Evolutionary conservation across 1,140 invertebrate genomes (phyloP).

Genomic region (Drosophila subobscura): DNA sequence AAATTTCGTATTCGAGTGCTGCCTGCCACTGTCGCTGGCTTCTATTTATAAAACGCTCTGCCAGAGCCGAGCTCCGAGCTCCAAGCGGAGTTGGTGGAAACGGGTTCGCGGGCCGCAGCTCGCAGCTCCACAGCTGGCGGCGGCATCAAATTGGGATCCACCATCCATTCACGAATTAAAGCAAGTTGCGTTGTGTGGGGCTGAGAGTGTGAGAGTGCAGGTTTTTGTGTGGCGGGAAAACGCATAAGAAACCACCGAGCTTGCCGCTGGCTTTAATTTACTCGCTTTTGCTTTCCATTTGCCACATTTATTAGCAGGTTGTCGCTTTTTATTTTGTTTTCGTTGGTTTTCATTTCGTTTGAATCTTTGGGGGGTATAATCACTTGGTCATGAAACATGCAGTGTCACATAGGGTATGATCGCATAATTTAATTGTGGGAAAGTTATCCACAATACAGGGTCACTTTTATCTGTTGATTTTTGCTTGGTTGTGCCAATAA

Average conservation of each 20-base stretch:
- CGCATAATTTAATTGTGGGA: neutral
- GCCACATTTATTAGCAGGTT: constrained; percentile 56
- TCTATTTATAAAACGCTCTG: constrained; percentile 74
- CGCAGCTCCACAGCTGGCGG: constrained; percentile 3
- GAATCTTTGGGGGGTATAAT: constrained; percentile 47
- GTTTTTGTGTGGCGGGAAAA: constrained; percentile 51
- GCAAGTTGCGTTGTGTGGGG: constrained; percentile 29
- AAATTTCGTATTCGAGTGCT: constrained; percentile 67
- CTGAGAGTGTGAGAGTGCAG: constrained; percentile 20
- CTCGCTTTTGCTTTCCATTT: constrained; percentile 69
- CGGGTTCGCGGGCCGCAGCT: constrained; percentile 48
- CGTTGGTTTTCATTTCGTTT: constrained; percentile 35
- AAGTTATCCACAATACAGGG: constrained; percentile 8
- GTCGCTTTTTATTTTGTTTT: constrained; percentile 23
- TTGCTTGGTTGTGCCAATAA: neutral
- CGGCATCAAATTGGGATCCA: constrained; percentile 52
- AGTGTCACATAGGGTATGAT: neutral
- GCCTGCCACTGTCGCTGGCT: constrained; percentile 35
- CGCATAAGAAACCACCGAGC: constrained; percentile 58
- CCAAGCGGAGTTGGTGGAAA: constrained; percentile 45
- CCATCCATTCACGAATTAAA: constrained; percentile 47
- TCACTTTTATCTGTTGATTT: neutral
- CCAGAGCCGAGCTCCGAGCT: neutral
- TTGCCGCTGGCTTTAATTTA: constrained; percentile 52
- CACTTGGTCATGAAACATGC: constrained; percentile 49